Conservation (phyloP, 2,113 vertebrate genomes). For the Calonectris borealis region DNA sequence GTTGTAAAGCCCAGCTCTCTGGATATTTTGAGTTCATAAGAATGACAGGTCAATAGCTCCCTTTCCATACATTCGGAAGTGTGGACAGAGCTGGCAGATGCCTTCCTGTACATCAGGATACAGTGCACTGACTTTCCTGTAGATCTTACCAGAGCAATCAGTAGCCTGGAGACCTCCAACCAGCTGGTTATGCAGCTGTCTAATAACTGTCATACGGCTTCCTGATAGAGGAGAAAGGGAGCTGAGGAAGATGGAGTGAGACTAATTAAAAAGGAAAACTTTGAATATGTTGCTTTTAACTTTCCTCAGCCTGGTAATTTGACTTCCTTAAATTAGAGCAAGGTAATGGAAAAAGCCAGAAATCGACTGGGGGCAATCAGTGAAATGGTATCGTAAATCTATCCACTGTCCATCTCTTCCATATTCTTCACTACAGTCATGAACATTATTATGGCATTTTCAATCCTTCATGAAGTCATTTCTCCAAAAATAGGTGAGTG, state of each 20-base stretch:
- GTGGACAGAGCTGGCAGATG: constrained; percentile 16
- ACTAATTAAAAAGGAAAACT: constrained; percentile 56
- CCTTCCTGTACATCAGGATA: not conserved
- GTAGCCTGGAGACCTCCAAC: constrained; percentile 49
- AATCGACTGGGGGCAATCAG: not conserved
- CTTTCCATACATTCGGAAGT: not conserved
- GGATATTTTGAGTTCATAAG: not conserved
- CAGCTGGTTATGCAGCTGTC: constrained; percentile 65
- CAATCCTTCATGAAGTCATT: not conserved
- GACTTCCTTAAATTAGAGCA: not conserved
- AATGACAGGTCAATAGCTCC: not conserved
- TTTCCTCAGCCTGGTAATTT: not conserved
- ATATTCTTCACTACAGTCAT: not conserved
- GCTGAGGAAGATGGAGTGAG: not conserved
- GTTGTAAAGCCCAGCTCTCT: not conserved
- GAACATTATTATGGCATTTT: not conserved
- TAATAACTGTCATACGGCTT: constrained; percentile 20
- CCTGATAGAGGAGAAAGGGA: not conserved
- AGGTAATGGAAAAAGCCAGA: not conserved
- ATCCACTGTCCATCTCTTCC: not conserved
- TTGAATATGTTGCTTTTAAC: constrained; percentile 1
- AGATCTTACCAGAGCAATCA: constrained; percentile 25
- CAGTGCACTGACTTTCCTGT: not conserved
- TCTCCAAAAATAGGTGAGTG: not conserved
- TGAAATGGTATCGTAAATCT: not conserved